phyloP scores from a whole-genome alignment of 2,888 invertebrate genomes.

The Rhagium mordax region DNA sequence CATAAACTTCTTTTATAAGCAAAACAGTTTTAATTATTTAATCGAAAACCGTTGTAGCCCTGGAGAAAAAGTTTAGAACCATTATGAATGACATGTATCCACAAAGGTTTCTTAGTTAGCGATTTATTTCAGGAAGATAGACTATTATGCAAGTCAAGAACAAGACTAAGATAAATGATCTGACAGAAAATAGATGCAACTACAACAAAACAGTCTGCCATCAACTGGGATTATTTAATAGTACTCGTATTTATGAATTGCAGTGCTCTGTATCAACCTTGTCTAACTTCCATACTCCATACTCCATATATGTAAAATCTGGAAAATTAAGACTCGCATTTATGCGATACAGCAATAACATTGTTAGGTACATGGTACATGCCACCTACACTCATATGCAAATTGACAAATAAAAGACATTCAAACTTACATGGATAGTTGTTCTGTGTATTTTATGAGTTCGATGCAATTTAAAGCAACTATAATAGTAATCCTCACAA shows the following conservation, averaged over 20 bases:
- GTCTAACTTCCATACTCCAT: constrained; percentile 12
- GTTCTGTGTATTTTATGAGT: background rate
- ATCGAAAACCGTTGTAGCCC: too few relatives aligned
- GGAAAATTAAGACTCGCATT: background rate
- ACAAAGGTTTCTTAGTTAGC: too few relatives aligned
- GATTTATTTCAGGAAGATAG: too few relatives aligned
- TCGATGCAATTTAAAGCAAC: background rate
- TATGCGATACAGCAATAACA: background rate
- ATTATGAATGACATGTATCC: too few relatives aligned
- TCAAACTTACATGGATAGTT: constrained; percentile 3
- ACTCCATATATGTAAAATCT: constrained; percentile 10
- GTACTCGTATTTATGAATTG: background rate
- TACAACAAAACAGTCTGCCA: background rate
- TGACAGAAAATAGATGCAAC: background rate
- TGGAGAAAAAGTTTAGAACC: too few relatives aligned
- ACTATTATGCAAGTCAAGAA: too few relatives aligned
- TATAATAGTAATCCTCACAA: background rate
- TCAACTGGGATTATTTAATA: background rate
- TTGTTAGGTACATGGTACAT: background rate
- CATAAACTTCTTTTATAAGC: too few relatives aligned
- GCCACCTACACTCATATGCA: constrained; percentile 13
- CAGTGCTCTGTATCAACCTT: constrained; percentile 2
- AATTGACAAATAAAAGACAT: constrained; percentile 13
- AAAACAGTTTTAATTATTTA: too few relatives aligned
- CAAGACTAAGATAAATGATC: background rate